Base-by-base conservation (phyloP, 1,140 invertebrate genomes). In the Anoplolepis gracilipes region DNA sequence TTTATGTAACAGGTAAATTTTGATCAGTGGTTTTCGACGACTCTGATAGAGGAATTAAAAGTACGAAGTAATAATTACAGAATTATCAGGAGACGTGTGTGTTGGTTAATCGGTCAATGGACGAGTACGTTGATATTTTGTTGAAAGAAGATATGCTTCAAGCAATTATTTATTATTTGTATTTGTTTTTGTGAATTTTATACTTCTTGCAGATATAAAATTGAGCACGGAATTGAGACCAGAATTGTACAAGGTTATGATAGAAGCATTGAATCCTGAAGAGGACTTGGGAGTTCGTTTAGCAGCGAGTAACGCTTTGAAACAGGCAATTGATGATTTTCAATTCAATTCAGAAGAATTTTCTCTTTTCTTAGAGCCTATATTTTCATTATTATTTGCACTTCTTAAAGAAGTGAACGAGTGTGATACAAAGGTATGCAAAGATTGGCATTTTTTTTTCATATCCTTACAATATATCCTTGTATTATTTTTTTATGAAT, bases 21-120 rank as follows among this genome's bases (percentile, higher is more conserved):
- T 95, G 98, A 99, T 94, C 96, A 97, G 79, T 99, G 98, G 98
- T 98, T 99, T 90, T 96, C 96, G n/a, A 97, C 96, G 42, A 97
- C 97, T 70, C 93, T 99, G 79, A 96, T 97, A 62, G 96, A 97
- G 89, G 98, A 99, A 95, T 92, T 99, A 49, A 97, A 97, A 93
- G 96, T 98, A 10, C 97, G 97, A 92, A 97, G 97, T 88, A 96
- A 97, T 86, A 98, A 98, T 93, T 99, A 98, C 90, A 96, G 97
- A 92, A 98, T 99, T 61, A 97, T 99, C 39, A 96, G 98, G 84
- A 96, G 98, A 89, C 95, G 98, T 87, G 97, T 99, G 33, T 97
- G 98, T 77, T 98, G 98, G 96, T 95, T 99, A 36, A 97, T 99
- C 91, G 97, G 96, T 1, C 79, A 91, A 69, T 95, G 94, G 94